Percentiles rank a stretch among this genome's conserved stretches.
Conservation (phyloP, 2,113 vertebrate genomes). For the Elephas maximus region DNA sequence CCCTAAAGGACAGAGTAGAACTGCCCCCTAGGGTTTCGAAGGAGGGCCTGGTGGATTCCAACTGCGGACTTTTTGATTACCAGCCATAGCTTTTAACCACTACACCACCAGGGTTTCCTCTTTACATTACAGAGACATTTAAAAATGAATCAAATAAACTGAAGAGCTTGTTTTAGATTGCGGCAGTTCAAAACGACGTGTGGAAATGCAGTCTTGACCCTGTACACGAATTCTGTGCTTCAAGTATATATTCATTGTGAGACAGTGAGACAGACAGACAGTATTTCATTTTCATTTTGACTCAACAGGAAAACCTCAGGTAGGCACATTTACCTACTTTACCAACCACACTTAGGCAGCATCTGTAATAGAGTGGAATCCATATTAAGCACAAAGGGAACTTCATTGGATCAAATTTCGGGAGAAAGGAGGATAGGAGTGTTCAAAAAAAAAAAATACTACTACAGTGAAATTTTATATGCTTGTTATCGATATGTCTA, state of each 20-base stretch:
- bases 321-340: slow-evolving; percentile 19
- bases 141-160: not conserved
- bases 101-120: no score
- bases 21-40: no score
- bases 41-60: no score
- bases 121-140: not conserved
- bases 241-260: not conserved
- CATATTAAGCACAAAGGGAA: not conserved
- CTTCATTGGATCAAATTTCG: slow-evolving; percentile 35
- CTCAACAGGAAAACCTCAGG: slow-evolving; percentile 11
- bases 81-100: no score
- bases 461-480: slow-evolving; percentile 57
- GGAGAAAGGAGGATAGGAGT: slow-evolving; percentile 17
- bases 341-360: not conserved
- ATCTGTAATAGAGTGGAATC: not conserved
- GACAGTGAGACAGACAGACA: not conserved
- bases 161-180: not conserved
- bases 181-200: not conserved
- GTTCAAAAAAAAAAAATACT: not conserved
- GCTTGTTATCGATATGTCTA: not conserved
- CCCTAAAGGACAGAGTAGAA: no score
- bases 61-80: no score
- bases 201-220: not conserved
- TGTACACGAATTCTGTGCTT: not conserved
- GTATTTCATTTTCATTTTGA: slow-evolving; percentile 43